Percentiles rank a stretch among this genome's conserved stretches.
These are phyloP conservation scores for Syngnathus typhle DNA, from an alignment of 2,113 vertebrate species.

Conservation along the genomic window DNA sequence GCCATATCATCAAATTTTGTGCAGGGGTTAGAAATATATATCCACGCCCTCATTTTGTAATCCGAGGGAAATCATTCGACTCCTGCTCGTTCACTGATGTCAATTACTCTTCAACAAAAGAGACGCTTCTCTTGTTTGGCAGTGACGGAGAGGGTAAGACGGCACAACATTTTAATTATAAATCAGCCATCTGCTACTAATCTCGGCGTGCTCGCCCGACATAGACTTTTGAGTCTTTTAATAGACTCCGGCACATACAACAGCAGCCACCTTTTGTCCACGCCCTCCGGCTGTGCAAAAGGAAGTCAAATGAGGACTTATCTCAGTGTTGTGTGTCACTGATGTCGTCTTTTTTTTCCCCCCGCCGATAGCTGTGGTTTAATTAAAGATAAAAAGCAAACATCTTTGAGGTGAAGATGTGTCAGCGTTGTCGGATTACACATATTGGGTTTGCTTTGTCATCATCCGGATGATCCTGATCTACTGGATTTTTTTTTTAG, in stretches of 20 bases:
- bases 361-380: constrained; percentile 2
- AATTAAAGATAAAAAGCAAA: constrained; percentile 30
- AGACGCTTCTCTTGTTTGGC: constrained; percentile 39
- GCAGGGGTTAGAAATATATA: no score
- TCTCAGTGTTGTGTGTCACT: constrained; percentile 29
- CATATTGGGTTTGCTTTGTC: neutral
- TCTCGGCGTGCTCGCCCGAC: constrained; percentile 46
- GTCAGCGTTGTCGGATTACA: neutral
- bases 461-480: neutral
- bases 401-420: constrained; percentile 14
- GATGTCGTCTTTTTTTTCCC: constrained; percentile 32
- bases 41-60: no score
- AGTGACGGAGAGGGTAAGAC: constrained; percentile 36
- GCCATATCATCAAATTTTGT: no score
- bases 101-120: constrained; percentile 51
- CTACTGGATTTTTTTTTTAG: neutral
- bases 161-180: constrained; percentile 55
- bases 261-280: constrained; percentile 31
- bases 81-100: constrained; percentile 2
- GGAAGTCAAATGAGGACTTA: constrained; percentile 31
- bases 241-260: constrained; percentile 39
- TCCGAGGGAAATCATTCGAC: neutral
- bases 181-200: constrained; percentile 52
- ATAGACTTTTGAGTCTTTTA: constrained; percentile 36
- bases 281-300: constrained; percentile 30